These are phyloP conservation scores for Poeciliopsis infans DNA, from an alignment of 2,797 vertebrate species.

Conservation along the genomic window DNA sequence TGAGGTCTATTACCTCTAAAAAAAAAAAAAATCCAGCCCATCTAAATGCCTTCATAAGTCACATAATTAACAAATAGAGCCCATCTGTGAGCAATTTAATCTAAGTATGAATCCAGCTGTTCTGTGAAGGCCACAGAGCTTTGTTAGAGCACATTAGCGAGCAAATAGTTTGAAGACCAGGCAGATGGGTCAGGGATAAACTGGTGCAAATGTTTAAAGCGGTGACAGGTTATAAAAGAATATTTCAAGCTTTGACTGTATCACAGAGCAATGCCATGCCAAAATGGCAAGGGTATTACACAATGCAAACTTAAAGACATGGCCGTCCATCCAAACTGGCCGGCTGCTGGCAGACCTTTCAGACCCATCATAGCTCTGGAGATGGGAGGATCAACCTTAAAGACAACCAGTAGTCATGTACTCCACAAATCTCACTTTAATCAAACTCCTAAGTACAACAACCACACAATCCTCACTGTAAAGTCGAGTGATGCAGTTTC, in stretches of 20 bases:
- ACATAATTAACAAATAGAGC: conserved; percentile 1
- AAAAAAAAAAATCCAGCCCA: neutral
- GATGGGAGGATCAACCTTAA: neutral
- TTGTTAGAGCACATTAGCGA: neutral
- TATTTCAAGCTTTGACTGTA: neutral
- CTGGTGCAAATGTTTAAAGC: neutral
- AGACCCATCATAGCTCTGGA: neutral
- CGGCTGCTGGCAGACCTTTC: neutral
- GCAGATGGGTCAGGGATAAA: neutral
- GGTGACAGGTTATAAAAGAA: neutral
- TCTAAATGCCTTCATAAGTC: neutral
- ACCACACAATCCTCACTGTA: neutral
- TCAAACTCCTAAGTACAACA: neutral
- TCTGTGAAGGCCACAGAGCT: neutral
- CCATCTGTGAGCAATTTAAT: neutral
- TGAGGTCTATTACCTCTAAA: neutral
- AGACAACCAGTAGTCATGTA: neutral
- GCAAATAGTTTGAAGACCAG: neutral
- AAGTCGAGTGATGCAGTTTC: neutral
- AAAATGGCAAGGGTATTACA: neutral
- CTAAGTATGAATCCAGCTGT: neutral
- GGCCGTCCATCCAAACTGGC: neutral
- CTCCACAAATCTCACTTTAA: neutral
- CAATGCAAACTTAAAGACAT: neutral
- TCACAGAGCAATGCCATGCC: neutral